phyloP scores from a whole-genome alignment of 2,113 vertebrate species.

The Zosterops lateralis region DNA sequence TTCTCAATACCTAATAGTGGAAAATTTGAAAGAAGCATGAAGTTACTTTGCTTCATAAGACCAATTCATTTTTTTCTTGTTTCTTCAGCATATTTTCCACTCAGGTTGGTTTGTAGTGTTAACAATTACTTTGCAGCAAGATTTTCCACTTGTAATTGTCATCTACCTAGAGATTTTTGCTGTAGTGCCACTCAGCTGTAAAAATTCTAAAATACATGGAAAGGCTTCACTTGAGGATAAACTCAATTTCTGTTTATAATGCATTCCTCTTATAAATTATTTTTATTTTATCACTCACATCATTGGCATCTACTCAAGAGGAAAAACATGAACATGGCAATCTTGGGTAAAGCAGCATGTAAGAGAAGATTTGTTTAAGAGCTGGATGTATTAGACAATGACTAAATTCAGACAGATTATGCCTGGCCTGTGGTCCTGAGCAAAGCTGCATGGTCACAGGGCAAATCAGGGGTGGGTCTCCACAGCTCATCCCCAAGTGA shows the following conservation, averaged over 20 bases:
- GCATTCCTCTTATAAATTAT: neutral
- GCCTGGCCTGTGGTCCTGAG: neutral
- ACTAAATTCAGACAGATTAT: neutral
- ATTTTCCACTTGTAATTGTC: neutral
- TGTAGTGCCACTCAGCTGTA: neutral
- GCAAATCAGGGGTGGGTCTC: neutral
- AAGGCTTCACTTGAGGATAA: neutral
- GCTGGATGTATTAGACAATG: neutral
- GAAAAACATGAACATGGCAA: neutral
- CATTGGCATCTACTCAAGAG: neutral
- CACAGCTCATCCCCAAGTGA: neutral
- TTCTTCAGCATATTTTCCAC: neutral
- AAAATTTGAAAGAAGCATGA: neutral
- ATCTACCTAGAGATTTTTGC: neutral
- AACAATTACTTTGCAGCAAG: neutral
- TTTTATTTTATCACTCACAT: neutral
- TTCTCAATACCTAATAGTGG: neutral
- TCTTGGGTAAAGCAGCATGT: neutral
- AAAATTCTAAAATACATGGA: neutral
- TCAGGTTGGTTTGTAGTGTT: neutral
- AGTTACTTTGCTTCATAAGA: neutral
- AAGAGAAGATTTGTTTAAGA: neutral
- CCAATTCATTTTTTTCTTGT: neutral
- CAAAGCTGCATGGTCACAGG: fast-evolving
- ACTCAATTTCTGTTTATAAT: neutral